Base-by-base conservation (phyloP, 92 coral and sea anemone species). In the Galaxea fascicularis region DNA sequence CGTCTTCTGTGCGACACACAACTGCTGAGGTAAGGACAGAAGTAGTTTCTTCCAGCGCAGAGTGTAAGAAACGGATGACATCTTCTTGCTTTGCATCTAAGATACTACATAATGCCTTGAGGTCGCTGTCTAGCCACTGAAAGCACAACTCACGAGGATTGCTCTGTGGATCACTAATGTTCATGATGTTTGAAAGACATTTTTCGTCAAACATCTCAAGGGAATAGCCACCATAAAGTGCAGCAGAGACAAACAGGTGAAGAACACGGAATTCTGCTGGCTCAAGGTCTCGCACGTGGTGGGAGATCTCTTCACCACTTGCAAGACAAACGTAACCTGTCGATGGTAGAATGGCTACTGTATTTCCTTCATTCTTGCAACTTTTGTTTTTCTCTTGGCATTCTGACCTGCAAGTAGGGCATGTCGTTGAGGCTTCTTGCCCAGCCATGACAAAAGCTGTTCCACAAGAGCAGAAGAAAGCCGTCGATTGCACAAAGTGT, bases 181-280 rank as follows among this genome's bases (percentile, higher is more conserved):
- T 17, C 60, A 96, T 67, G 27, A 89, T 78, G 22, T 75, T 69
- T 20, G 92, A 60, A 25, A 92, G 83, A 25, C 57, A 76, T 39
- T 78, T 85, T 41, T 90, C 78, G 35, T 86, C 84, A 54, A 84
- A 80, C 66, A 87, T 20, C 54, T 83, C 89, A 25, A 91, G 74
- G 66, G 98, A 86, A 65, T 56, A 77, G 47, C 99, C 99, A 8
- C 91, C 95, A 26, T 91, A 90, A 51, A 95, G 88, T 11, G 95
- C 91, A 58, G 93, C 82, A 76, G 91, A 93, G 11, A 94, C 95
- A 47, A 95, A 82, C 58, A 97, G 85, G 87, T 97, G 98, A 18
- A 97, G 81, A 25, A 92, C 73, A 17, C 99, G 97, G 77, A 90
- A 93, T 58, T 92, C 99, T 4, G 73, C 89, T 22, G 98, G 97